Base-by-base conservation (phyloP, 1,140 invertebrate genomes). In the Euschistus heros region DNA sequence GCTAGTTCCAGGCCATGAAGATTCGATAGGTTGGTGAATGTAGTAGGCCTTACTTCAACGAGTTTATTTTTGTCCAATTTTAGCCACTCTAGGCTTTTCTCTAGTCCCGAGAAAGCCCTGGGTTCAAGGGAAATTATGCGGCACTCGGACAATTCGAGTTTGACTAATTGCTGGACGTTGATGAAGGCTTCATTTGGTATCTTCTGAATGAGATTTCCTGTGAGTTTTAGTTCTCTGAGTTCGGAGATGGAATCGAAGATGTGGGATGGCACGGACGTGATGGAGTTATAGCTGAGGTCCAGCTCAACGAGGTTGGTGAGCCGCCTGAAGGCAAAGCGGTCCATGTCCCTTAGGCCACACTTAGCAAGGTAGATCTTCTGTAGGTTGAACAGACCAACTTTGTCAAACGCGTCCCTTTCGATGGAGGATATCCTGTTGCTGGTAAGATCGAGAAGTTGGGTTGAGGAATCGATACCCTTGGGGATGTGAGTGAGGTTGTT, bases 231-330 rank as follows among this genome's bases (percentile, higher is more conserved):
- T 71, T 91, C 86, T n/a, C 88, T 75, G 27, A 92, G 76, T 71
- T 89, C 86, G 6, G 83, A 78, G 54, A 88, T 83, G 5, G 82
- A 82, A 50, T 81, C 80, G 59, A 92, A 82, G 2, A 84, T 77
- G 67, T 86, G 81, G 2, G 86, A 84, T 4, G 89, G 89, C 52
- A 91, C 79, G 18, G 76, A 74, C 17, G 78, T 75, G 17, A 91
- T 75, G 22, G 79, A 72, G 74, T 92, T 92, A 66, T 84, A 78
- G 64, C 87, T 89, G 55, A 91, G 74, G 73, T 92, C 88, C 47
- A 92, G 73, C 72, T 91, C 88, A 3, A 91, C 84, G 18, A 89
- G 75, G 71, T 88, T 89, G 37, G 81, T 86, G 0, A 88, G 79
- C 69, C 83, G 81, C 47, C 83, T 77, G 72, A 88, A 88, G 2